Conservation (phyloP, 2,113 vertebrate species). For the Tringa solitaria region DNA sequence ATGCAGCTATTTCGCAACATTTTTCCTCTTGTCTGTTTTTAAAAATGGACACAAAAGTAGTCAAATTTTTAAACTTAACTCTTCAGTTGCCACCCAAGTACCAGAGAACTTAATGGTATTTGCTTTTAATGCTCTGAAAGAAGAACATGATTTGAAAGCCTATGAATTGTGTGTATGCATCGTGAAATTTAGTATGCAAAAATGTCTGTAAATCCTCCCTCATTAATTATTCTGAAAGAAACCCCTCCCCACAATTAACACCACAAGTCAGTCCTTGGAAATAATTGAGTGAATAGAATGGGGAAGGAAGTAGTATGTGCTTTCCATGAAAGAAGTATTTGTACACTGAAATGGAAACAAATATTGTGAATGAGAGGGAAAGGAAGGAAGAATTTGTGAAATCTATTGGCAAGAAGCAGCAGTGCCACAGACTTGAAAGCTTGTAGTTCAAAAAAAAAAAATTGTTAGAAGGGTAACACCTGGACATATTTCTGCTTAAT, state of each 20-base stretch:
- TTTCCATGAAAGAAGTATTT: not conserved
- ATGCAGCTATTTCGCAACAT: not conserved
- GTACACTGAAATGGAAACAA: not conserved
- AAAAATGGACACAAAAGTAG: not conserved
- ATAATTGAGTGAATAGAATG: not conserved
- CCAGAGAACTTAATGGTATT: not conserved
- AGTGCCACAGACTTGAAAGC: not conserved
- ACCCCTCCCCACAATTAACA: not conserved
- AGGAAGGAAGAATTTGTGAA: not conserved
- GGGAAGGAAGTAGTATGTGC: not conserved
- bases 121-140: not conserved
- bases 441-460: not conserved
- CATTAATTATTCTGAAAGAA: not conserved
- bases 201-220: not conserved
- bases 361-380: not conserved
- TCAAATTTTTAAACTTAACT: not conserved
- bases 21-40: not conserved
- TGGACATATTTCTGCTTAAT: not conserved
- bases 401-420: not conserved
- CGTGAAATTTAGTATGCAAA: not conserved
- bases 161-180: not conserved
- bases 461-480: not conserved
- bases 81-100: not conserved
- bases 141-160: not conserved
- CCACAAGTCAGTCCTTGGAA: not conserved